Evolutionary conservation across 2,797 vertebrate species (phyloP), one percentile per base, ranked within the genome.

Genomic region (Rhabdomys pumilio): DNA sequence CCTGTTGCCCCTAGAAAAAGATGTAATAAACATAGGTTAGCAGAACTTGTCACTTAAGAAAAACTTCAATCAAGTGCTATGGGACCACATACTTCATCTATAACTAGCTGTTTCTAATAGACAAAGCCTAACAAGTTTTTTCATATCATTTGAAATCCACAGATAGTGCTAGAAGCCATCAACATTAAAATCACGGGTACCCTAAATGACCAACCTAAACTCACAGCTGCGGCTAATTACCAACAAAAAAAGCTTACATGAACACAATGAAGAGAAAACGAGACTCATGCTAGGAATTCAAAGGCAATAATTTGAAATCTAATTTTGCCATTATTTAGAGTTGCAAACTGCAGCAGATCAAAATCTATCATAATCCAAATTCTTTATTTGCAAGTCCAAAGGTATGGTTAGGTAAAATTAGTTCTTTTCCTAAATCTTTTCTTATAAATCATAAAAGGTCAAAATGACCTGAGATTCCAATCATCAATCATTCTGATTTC

Each of bases 1-100:
- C 98, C 99, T 99, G 98, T 99, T 99, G 97, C 99, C 98, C 98
- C 99, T 99, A 98, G 29, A 97, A 97, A 98, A 98, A 81, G 94
- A 97, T 93, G 89, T 38, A 88, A 97, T 9, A 69, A 97, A 97
- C 65, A 93, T 10, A 86, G 34, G 1, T 97, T 63, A 98, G 90
- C 26, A 94, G 14, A 95, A 80, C 24, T 22, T 84, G 8, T 34
- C 61, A 24, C 20, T 91, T 44, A 73, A 69, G 24, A 61, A 84
- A 91, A 34, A n/a, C 57, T 91, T 61, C 67, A 69, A 53, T 75
- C 59, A 92, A 96, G 29, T 14, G 86, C n/a, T 44, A 19, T 29
- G 26, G 31, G 3, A 13, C 29, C 63, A 77, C 44, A 44, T 29
- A 92, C 19, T 87, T 83, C 61, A 80, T 44, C 72, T 47, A 57